Base-by-base conservation (phyloP, 2,113 vertebrate genomes). In the Saguinus midas region DNA sequence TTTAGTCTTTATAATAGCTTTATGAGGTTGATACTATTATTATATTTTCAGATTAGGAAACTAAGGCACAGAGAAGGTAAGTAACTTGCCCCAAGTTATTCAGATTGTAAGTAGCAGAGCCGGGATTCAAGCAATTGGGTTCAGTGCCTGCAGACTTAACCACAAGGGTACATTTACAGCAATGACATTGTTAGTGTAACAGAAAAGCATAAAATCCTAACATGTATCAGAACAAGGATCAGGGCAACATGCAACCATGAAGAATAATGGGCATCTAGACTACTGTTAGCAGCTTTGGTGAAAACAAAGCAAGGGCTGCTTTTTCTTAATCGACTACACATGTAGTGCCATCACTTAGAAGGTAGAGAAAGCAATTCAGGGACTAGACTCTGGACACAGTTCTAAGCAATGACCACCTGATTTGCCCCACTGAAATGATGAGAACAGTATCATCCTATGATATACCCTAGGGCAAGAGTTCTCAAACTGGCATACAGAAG, bases 31-130 rank as follows among this genome's bases (percentile, higher is more conserved):
- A 58, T 48, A n/a, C 55, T 96, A 50, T 87, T 43, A 43, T 61
- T 72, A 66, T 79, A 6, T 58, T 86, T 91, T 86, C 70, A 82
- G 45, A 89, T 96, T 81, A 57, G 78, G 48, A 94, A 93, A 86
- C n/a, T 43, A 61, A 96, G 68, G n/a, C 29, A 18, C 11, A 18
- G 40, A 91, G 20, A 76, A 3, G 23, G 66, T 94, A 85, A 87
- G 37, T n/a, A 72, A 93, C 5, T 48, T 85, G 13, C 6, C 45
- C 55, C 17, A 78, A 95, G 35, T 50, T 82, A 78, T 23, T 96
- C 55, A 92, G 72, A 10, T 32, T 82, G 4, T 75, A 84, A 82
- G 35, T 8, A 90, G 43, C 3, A 73, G 48, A 64, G 45, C 48
- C 25, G 48, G 75, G 6, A 68, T 25, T 78, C 29, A 18, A 96